These are phyloP conservation scores for Pectinophora gossypiella DNA, from an alignment of 1,140 invertebrate genomes.

Conservation along the genomic window DNA sequence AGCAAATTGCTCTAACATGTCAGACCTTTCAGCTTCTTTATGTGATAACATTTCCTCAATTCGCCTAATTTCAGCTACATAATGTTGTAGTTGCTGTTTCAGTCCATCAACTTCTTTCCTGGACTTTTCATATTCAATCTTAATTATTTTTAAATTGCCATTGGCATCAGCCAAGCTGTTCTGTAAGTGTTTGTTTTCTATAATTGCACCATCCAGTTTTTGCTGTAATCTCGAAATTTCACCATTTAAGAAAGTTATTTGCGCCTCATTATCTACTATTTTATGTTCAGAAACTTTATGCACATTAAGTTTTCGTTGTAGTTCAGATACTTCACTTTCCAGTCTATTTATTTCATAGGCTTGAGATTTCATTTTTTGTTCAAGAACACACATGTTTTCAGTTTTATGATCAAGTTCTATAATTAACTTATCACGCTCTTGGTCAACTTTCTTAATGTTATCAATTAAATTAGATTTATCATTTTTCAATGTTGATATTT, in stretches of 20 bases:
- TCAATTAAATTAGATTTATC: constrained; percentile 76
- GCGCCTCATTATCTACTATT: constrained; percentile 74
- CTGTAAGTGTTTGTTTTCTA: constrained; percentile 80
- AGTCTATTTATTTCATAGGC: constrained; percentile 60
- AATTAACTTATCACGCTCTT: constrained; percentile 78
- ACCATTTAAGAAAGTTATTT: constrained; percentile 69
- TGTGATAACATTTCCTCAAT: constrained; percentile 81
- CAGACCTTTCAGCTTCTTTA: constrained; percentile 82
- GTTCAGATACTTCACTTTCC: constrained; percentile 59
- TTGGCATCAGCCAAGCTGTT: constrained; percentile 77
- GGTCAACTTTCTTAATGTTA: constrained; percentile 75
- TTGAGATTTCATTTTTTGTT: constrained; percentile 75
- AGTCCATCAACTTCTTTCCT: constrained; percentile 80
- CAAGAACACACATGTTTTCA: constrained; percentile 73
- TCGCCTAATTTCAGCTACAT: constrained; percentile 82
- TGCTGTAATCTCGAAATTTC: constrained; percentile 67
- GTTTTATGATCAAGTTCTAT: constrained; percentile 78
- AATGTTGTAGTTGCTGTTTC: constrained; percentile 83
- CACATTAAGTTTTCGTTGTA: constrained; percentile 60
- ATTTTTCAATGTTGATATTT: constrained; percentile 73
- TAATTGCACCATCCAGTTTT: constrained; percentile 74
- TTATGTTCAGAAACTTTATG: constrained; percentile 74
- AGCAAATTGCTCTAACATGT: constrained; percentile 84
- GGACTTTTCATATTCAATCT: constrained; percentile 78
- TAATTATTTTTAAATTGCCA: constrained; percentile 54